Conservation (phyloP, 2,888 invertebrate species). For the Acleris sparsana region DNA sequence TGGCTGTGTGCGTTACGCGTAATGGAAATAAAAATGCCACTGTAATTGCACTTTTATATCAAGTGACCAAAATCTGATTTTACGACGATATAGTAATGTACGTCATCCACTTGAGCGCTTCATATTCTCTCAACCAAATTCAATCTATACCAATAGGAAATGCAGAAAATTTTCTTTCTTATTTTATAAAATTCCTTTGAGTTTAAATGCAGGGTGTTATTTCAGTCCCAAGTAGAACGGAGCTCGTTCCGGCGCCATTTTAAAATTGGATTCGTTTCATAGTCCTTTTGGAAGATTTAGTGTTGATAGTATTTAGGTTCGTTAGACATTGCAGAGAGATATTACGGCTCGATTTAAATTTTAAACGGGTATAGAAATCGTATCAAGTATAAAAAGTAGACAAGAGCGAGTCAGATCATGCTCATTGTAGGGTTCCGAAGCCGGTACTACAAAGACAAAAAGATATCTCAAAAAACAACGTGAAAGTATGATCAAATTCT, state of each 20-base stretch:
- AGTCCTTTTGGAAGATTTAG: conserved; percentile 57
- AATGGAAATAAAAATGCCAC: too few relatives aligned
- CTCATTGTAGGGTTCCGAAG: too few relatives aligned
- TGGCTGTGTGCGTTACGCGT: too few relatives aligned
- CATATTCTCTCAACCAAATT: neutral
- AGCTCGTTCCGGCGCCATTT: conserved; percentile 54
- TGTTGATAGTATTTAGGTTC: conserved; percentile 42
- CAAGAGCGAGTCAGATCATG: too few relatives aligned
- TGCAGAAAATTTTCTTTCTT: conserved; percentile 8
- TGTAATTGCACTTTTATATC: too few relatives aligned
- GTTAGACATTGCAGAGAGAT: conserved; percentile 16
- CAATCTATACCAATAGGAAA: conserved; percentile 4
- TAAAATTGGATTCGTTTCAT: conserved; percentile 64
- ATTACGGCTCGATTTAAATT: conserved; percentile 1
- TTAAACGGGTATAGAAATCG: neutral
- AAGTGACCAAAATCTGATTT: too few relatives aligned
- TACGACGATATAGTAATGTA: too few relatives aligned
- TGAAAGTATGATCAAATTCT: too few relatives aligned
- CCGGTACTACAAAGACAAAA: too few relatives aligned
- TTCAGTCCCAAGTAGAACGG: conserved; percentile 48
- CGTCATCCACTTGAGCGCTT: neutral
- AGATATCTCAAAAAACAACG: too few relatives aligned
- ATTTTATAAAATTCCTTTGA: conserved; percentile 37
- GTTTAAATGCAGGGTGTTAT: conserved; percentile 22
- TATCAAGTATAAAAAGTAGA: too few relatives aligned